These are phyloP conservation scores for Orestias chungarensis DNA, from an alignment of 2,797 vertebrate genomes.

Conservation along the genomic window DNA sequence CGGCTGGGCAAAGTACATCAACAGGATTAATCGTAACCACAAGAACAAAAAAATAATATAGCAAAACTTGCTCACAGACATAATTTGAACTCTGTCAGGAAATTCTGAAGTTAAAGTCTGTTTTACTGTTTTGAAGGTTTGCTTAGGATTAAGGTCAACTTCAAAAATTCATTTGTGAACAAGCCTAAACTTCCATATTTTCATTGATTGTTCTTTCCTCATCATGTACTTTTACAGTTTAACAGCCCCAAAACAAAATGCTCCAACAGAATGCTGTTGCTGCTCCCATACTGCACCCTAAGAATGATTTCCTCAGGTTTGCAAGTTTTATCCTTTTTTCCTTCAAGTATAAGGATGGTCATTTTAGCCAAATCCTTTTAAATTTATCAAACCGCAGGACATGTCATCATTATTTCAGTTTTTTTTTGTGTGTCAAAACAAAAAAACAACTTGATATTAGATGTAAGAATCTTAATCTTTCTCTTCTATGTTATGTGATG, in stretches of 20 bases:
- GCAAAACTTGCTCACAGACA: not conserved
- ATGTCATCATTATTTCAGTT: too few relatives aligned
- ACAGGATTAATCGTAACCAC: not conserved
- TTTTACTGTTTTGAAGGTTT: not conserved
- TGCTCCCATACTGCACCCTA: not conserved
- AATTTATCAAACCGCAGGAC: too few relatives aligned
- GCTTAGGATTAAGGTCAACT: not conserved
- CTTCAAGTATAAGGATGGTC: not conserved
- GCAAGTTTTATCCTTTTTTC: not conserved
- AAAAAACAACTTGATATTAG: too few relatives aligned
- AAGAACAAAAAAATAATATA: not conserved
- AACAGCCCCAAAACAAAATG: too few relatives aligned
- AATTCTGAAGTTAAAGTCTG: not conserved
- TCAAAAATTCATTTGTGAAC: not conserved
- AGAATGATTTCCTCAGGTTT: not conserved
- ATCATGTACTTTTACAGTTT: too few relatives aligned
- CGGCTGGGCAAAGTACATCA: not conserved
- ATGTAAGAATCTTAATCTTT: too few relatives aligned
- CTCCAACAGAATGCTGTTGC: not conserved
- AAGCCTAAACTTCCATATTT: not conserved
- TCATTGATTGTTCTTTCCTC: too few relatives aligned
- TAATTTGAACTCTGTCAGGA: not conserved
- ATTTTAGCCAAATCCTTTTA: not conserved
- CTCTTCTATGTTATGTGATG: too few relatives aligned
- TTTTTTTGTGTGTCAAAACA: too few relatives aligned